Evolutionary conservation across 2,113 vertebrate genomes (phyloP).

Genomic region (Aegypius monachus): DNA sequence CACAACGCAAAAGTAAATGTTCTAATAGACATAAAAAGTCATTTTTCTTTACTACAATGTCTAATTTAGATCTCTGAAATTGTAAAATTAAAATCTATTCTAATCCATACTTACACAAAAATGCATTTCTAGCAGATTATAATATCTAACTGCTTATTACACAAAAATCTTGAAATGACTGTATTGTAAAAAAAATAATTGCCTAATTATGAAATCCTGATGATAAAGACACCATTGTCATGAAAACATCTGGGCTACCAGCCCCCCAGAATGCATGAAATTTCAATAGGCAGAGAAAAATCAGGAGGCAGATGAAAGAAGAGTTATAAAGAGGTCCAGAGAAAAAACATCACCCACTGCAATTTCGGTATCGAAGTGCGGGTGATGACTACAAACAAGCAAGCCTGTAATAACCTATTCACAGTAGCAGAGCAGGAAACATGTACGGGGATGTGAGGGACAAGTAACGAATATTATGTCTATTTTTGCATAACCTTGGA

Average conservation of each 20-base stretch:
- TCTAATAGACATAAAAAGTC: background rate
- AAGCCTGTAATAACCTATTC: background rate
- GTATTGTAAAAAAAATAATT: slow-evolving; percentile 54
- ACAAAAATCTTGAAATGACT: slow-evolving; percentile 15
- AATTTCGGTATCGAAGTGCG: background rate
- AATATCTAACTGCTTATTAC: slow-evolving; percentile 40
- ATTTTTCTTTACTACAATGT: slow-evolving; percentile 44
- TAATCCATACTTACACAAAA: slow-evolving; percentile 18
- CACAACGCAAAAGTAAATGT: background rate
- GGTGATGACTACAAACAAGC: background rate
- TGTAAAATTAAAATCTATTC: slow-evolving; percentile 55
- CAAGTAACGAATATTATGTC: background rate
- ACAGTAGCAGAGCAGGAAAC: background rate
- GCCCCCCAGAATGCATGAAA: background rate
- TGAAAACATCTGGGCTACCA: slow-evolving; percentile 53
- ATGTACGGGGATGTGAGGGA: background rate
- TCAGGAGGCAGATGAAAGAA: background rate
- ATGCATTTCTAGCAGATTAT: slow-evolving; percentile 19
- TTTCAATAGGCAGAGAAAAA: slow-evolving; percentile 37
- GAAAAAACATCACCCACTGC: background rate
- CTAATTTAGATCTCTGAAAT: slow-evolving; percentile 42
- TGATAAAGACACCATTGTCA: slow-evolving; percentile 50
- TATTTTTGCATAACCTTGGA: background rate
- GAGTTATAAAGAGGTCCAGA: slow-evolving; percentile 11
- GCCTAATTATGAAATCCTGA: slow-evolving; percentile 42